Percentiles rank a stretch among this genome's conserved stretches.
Conservation (phyloP, 1,140 invertebrate species). For the Camponotus vicinus region DNA sequence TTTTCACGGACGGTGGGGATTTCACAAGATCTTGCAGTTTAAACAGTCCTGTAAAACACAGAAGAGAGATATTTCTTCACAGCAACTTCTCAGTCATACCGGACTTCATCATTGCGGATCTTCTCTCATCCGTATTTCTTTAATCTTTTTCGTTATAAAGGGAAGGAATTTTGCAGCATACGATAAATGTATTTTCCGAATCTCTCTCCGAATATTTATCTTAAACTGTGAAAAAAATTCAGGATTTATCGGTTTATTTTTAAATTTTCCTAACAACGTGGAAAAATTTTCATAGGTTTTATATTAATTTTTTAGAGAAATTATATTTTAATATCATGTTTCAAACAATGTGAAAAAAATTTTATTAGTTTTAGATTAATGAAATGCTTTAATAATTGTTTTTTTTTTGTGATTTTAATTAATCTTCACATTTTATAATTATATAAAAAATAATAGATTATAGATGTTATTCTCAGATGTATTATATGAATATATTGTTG, state of each 20-base stretch:
- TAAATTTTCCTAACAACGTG: not conserved
- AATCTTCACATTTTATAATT: not conserved
- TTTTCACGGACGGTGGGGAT: constrained; percentile 88
- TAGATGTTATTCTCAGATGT: constrained; percentile 2
- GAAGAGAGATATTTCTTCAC: constrained; percentile 32
- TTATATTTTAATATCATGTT: not conserved
- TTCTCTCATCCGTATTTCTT: not conserved
- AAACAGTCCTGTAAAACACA: constrained; percentile 91
- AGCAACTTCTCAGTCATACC: not conserved
- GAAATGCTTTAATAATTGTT: not conserved
- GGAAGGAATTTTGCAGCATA: not conserved
- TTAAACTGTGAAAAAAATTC: not conserved
- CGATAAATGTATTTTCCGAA: not conserved
- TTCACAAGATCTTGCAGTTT: constrained; percentile 94
- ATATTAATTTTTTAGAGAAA: no score
- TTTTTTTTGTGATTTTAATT: not conserved
- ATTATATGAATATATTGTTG: not conserved
- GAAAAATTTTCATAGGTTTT: not conserved
- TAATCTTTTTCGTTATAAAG: not conserved
- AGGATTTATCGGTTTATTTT: not conserved
- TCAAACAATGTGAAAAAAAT: not conserved
- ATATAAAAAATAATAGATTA: constrained; percentile 5
- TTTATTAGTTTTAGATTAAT: not conserved
- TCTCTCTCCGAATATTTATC: not conserved
- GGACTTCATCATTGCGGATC: not conserved